Percentiles rank a stretch among this genome's conserved stretches.
phyloP scores from a whole-genome alignment of 2,113 vertebrate species.

The Panthera leo region DNA sequence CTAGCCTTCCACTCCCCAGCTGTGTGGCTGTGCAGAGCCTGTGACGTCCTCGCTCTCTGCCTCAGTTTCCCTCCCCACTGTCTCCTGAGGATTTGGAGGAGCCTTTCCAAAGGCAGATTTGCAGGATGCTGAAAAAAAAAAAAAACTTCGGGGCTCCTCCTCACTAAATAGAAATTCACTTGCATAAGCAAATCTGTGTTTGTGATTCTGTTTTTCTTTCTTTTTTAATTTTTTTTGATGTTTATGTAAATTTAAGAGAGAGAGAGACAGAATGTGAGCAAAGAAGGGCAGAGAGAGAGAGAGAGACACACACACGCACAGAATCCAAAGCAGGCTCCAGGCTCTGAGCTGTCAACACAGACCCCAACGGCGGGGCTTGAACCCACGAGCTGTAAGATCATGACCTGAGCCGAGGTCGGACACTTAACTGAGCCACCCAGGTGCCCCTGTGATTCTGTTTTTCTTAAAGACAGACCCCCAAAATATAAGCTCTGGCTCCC shows the following conservation, averaged over 20 bases:
- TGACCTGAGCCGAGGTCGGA: no score
- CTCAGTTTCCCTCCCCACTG: conserved; percentile 3
- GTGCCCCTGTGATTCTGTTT: background rate
- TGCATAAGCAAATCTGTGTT: background rate
- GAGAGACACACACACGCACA: no score
- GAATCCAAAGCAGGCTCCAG: no score
- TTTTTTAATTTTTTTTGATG: no score
- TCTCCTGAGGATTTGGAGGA: background rate
- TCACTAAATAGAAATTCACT: background rate
- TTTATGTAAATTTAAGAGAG: no score
- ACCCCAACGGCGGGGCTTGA: no score
- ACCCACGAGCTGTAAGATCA: no score
- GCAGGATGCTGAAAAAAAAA: background rate
- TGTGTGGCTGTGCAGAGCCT: background rate
- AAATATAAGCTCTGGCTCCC: background rate
- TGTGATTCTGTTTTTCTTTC: background rate
- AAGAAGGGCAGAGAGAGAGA: no score
- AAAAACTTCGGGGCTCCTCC: background rate
- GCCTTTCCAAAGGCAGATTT: background rate
- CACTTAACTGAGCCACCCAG: no score
- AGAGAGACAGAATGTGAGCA: no score
- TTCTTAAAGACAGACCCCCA: background rate
- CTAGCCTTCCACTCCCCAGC: background rate
- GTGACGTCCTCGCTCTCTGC: background rate
- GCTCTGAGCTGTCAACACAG: no score